Percentiles rank a stretch among this genome's conserved stretches.
phyloP scores from a whole-genome alignment of 2,888 invertebrate species.

The Chymomyza amoena region DNA sequence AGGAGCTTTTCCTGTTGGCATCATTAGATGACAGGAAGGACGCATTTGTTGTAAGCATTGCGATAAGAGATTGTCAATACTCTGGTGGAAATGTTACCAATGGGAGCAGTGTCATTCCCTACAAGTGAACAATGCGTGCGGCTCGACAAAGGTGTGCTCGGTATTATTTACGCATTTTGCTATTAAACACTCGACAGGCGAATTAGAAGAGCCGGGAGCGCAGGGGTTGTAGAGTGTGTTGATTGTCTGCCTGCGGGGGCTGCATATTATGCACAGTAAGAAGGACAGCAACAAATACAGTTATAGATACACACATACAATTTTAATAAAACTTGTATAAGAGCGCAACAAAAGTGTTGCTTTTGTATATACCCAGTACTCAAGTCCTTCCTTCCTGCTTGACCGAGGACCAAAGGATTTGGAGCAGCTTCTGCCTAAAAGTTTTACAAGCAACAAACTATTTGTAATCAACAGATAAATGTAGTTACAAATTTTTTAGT shows the following conservation, averaged over 20 bases:
- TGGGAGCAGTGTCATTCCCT: background rate
- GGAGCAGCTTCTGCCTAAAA: too few species aligned
- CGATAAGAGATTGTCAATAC: background rate
- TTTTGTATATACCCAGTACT: background rate
- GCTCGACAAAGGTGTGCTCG: slow-evolving; percentile 47
- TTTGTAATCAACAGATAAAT: too few species aligned
- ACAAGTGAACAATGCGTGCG: slow-evolving; percentile 45
- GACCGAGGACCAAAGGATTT: too few species aligned
- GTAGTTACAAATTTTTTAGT: too few species aligned
- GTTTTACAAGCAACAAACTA: too few species aligned
- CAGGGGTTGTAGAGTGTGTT: background rate
- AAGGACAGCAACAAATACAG: background rate
- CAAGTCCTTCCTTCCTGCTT: too few species aligned
- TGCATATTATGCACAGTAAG: background rate
- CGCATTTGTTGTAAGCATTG: background rate
- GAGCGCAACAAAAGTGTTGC: background rate
- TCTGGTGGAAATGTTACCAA: background rate
- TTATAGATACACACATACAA: background rate
- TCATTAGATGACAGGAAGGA: background rate
- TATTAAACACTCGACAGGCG: slow-evolving; percentile 69
- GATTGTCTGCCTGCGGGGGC: background rate
- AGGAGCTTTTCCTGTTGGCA: background rate
- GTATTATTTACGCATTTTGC: slow-evolving; percentile 76
- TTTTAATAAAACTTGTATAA: background rate
- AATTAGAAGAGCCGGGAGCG: too few species aligned